Evolutionary conservation across 2,113 vertebrate genomes (phyloP), one percentile per base, ranked within the genome.

Genomic region (Microcebus lehilahytsara): DNA sequence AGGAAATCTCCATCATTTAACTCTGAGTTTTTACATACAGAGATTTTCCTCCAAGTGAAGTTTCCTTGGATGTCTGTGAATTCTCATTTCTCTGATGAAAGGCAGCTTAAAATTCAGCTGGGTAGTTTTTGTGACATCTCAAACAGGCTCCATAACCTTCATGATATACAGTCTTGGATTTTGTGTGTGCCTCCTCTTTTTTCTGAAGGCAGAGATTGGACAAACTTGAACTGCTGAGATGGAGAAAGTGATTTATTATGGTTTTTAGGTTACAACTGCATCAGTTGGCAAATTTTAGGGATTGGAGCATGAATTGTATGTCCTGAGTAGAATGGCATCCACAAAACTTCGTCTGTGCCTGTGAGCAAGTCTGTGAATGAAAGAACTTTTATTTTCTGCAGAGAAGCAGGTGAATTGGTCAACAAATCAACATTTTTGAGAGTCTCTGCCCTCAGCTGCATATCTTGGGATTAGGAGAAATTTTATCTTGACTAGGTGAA

Each of bases 211-310:
- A 93, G 87, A 88, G 58, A 62, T 77, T 80, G 79, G 66, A 86
- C 78, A 95, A 19, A 74, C 32, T n/a, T 95, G 60, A 96, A 95
- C 46, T 93, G 75, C 95, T 95, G 91, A 96, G 72, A 87, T 77
- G 51, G 74, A 90, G 22, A 86, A 81, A 85, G 56, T 74, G 34
- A 92, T 20, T 96, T 96, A 85, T 53, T 86, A 71, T 3, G 27
- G 20, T 66, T 93, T 92, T 95, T 60, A 86, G 71, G 86, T 89
- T 87, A 67, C 75, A 64, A 4, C 34, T 92, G 80, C 17, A 17
- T 64, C 9, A 0, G 10, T 23, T 93, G n/a, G 87, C 49, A 90
- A 58, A 95, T 91, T 60, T 64, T 46, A 74, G 92, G 32, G 10
- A 16, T 42, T 84, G 22, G 87, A 42, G 5, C 49, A n/a, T 94